Evolutionary conservation across 1,140 invertebrate species (phyloP).

Genomic region (Diprion similis): DNA sequence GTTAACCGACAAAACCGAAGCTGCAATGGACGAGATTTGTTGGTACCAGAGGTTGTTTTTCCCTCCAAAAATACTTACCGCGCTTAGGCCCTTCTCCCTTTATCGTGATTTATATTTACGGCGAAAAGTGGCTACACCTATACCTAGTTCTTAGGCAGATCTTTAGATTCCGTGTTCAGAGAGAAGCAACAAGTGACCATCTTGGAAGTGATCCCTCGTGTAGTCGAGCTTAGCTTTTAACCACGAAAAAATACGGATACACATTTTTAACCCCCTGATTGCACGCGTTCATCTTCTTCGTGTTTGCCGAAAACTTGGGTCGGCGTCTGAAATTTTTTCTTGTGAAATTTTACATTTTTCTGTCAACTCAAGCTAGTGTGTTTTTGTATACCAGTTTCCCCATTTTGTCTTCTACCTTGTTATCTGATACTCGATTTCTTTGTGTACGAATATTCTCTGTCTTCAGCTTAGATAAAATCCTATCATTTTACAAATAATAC

Average conservation of each 20-base stretch:
- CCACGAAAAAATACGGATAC: neutral
- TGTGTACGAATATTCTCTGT: neutral
- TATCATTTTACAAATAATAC: conserved; percentile 8
- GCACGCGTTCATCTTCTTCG: conserved; percentile 2
- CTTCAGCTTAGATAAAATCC: neutral
- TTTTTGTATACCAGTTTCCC: neutral
- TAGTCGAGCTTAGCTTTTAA: too few species aligned
- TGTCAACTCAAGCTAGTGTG: neutral
- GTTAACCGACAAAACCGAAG: neutral
- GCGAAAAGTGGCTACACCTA: too few species aligned
- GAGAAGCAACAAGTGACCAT: conserved; percentile 1
- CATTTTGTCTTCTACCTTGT: conserved; percentile 15
- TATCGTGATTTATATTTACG: too few species aligned
- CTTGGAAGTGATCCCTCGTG: neutral
- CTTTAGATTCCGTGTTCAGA: too few species aligned
- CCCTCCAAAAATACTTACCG: conserved; percentile 19
- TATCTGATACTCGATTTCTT: neutral
- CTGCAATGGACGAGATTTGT: conserved; percentile 31
- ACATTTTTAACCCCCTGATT: neutral
- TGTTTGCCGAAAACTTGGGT: neutral
- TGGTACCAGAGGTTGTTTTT: conserved; percentile 36
- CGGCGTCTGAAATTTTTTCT: neutral
- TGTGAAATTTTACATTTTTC: conserved; percentile 12
- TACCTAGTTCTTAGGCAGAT: too few species aligned
- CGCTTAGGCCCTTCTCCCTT: too few species aligned